phyloP scores from a whole-genome alignment of 2,888 invertebrate genomes.

The Trypoxylon attenuatum region DNA sequence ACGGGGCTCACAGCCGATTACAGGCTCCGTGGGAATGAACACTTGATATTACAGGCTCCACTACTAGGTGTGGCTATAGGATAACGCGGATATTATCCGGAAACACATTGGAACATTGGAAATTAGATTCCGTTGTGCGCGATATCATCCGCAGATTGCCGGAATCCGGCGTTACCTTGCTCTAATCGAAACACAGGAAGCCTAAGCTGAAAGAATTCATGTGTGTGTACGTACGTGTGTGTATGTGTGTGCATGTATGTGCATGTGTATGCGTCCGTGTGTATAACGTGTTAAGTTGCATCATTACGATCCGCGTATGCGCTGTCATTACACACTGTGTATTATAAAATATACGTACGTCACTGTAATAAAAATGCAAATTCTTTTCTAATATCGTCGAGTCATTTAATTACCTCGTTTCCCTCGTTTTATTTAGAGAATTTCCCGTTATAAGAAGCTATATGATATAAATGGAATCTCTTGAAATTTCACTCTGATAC shows the following conservation, averaged over 20 bases:
- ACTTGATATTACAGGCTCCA: too few species aligned
- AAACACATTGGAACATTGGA: constrained; percentile 12
- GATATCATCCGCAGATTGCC: constrained; percentile 25
- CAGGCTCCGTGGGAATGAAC: constrained; percentile 1
- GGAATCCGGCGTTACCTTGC: constrained; percentile 10
- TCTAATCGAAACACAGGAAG: neutral
- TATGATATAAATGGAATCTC: too few species aligned
- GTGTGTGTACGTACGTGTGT: neutral
- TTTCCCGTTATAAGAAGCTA: too few species aligned
- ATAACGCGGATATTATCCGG: constrained; percentile 29
- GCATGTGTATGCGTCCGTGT: neutral
- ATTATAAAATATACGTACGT: constrained; percentile 62
- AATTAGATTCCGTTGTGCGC: constrained; percentile 31
- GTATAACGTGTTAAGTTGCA: constrained; percentile 1
- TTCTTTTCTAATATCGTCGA: constrained; percentile 53
- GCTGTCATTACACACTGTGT: constrained; percentile 48
- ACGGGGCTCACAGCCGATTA: neutral
- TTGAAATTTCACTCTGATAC: too few species aligned
- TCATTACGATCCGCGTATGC: constrained; percentile 16
- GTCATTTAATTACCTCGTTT: neutral
- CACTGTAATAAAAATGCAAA: constrained; percentile 68
- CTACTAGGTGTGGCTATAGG: constrained; percentile 20
- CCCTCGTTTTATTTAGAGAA: too few species aligned
- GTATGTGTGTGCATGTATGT: too few species aligned
- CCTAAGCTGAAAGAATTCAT: constrained; percentile 11